Evolutionary conservation across 2,888 invertebrate genomes (phyloP).

Genomic region (Plebejus argus): DNA sequence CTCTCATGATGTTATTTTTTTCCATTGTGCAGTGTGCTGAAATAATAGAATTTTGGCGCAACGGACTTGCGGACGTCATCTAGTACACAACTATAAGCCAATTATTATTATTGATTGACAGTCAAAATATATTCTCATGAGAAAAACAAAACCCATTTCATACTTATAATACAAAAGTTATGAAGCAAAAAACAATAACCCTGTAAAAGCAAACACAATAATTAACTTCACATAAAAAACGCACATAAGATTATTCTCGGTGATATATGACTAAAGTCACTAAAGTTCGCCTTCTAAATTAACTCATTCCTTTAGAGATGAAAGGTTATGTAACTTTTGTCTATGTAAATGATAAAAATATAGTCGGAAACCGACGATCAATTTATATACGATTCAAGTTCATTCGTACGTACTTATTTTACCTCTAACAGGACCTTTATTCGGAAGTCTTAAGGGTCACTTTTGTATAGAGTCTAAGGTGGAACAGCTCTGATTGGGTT

Average conservation of each 20-base stretch:
- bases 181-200: not conserved
- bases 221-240: not conserved
- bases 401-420: not conserved
- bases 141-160: not conserved
- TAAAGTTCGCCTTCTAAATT: not conserved
- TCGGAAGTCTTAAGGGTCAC: not conserved
- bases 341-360: constrained; percentile 30
- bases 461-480: not conserved
- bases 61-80: no score
- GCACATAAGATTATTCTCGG: not conserved
- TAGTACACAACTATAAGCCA: no score
- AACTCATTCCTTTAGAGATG: not conserved
- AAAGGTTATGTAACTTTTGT: constrained; percentile 24
- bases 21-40: no score
- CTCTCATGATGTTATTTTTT: no score
- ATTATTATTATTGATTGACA: no score
- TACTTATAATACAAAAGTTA: not conserved
- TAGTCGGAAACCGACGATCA: constrained; percentile 56
- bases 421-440: not conserved
- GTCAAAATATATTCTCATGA: not conserved
- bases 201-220: not conserved
- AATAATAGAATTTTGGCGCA: no score
- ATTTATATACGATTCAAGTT: constrained; percentile 45
- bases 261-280: not conserved
- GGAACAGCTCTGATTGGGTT: not conserved